Conservation (phyloP, 2,797 vertebrate genomes). For the Clamator glandarius region DNA sequence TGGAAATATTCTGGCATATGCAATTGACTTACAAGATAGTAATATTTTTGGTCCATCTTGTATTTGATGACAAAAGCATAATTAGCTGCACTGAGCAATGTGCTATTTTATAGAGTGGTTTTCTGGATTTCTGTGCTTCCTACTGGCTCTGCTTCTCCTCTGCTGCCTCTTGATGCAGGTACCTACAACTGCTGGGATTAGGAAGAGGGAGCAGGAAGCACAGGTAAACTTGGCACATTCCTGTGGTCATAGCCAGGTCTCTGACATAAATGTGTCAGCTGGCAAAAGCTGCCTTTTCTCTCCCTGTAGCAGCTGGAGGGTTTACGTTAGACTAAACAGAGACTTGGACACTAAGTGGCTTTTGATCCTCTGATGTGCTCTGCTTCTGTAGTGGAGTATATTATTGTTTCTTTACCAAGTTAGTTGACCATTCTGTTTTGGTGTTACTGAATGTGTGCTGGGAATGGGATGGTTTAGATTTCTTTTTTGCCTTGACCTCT, state of each 20-base stretch:
- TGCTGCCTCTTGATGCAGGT: background rate
- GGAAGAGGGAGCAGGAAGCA: background rate
- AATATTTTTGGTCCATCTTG: constrained; percentile 62
- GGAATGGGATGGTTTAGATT: background rate
- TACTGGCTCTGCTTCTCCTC: background rate
- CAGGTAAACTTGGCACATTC: background rate
- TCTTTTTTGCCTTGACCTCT: background rate
- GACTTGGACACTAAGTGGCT: background rate
- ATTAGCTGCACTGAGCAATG: background rate
- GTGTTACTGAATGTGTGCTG: background rate
- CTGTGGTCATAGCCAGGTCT: background rate
- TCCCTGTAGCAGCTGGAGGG: background rate
- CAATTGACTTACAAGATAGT: constrained; percentile 25
- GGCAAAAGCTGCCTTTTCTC: background rate
- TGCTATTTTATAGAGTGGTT: background rate
- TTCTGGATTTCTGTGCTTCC: background rate
- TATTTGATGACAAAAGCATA: constrained; percentile 59
- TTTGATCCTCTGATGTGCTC: constrained; percentile 36
- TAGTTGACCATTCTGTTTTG: background rate
- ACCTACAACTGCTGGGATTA: background rate
- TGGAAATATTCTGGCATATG: constrained; percentile 58
- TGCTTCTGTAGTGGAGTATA: constrained; percentile 15
- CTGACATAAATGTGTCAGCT: background rate
- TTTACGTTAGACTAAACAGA: background rate
- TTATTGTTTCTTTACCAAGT: background rate